A percentile compares a stretch with the other conserved stretches of the same genome.
These are phyloP conservation scores for Busseola fusca DNA, from an alignment of 2,888 invertebrate genomes.

Conservation along the genomic window DNA sequence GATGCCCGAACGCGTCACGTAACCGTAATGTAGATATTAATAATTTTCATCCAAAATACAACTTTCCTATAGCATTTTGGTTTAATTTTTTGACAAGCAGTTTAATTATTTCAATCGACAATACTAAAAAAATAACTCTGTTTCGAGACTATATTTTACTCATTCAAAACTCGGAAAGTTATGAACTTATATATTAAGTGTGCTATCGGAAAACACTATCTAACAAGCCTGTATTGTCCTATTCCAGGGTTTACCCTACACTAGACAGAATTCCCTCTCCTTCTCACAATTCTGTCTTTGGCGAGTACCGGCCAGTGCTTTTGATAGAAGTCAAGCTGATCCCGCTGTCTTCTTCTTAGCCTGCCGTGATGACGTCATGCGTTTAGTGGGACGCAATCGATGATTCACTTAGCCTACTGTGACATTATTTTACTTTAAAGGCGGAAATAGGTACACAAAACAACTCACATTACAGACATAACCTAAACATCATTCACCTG, in stretches of 20 bases:
- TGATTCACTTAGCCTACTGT: no score
- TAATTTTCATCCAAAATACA: neutral
- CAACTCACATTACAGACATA: neutral
- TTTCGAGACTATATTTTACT: neutral
- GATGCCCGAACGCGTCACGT: neutral
- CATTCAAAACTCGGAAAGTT: neutral
- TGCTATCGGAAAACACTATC: neutral
- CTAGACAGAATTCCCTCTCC: no score
- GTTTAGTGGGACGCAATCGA: no score
- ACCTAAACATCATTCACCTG: neutral
- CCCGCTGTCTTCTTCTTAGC: no score
- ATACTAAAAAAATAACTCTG: neutral
- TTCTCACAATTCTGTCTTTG: no score
- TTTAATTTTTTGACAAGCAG: neutral
- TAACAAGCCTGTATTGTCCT: no score
- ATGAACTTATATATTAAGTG: neutral
- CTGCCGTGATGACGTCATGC: no score
- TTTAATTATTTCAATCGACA: neutral
- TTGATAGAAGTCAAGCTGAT: no score
- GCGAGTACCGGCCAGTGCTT: no score
- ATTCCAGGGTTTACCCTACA: no score
- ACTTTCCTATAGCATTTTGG: neutral
- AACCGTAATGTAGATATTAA: neutral
- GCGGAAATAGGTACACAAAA: neutral
- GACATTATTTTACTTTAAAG: neutral